Conservation (phyloP, 92 coral and sea anemone genomes). For the Epizoanthus stellaris region DNA sequence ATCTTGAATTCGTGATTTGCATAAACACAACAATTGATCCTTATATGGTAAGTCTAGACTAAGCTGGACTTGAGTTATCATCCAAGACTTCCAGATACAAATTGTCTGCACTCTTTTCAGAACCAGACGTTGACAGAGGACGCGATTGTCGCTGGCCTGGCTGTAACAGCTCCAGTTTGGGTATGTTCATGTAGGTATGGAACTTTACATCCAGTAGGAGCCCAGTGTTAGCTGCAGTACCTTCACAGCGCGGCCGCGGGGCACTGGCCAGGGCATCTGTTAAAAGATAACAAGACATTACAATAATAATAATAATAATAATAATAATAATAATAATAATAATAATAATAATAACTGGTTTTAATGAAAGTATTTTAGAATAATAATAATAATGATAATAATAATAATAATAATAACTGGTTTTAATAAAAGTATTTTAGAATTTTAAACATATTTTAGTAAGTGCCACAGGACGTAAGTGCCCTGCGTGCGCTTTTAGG, state of each 20-base stretch:
- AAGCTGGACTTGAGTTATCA: constrained; percentile 7
- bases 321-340: not conserved
- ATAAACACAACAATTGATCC: no score
- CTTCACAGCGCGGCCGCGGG: constrained; percentile 1
- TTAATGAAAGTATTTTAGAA: no score
- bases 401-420: no score
- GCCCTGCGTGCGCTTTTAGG: no score
- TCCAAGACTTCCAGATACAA: constrained; percentile 35
- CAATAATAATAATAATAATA: not conserved
- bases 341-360: not conserved
- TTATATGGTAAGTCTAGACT: not conserved
- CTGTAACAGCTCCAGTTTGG: constrained; percentile 2
- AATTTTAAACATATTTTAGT: no score
- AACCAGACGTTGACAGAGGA: constrained; percentile 17
- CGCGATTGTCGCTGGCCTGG: constrained; percentile 22
- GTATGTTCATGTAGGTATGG: constrained; percentile 26
- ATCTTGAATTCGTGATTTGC: no score
- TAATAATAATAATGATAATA: no score
- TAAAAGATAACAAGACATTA: no score
- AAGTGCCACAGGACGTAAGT: no score
- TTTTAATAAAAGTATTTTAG: no score
- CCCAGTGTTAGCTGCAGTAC: constrained; percentile 13
- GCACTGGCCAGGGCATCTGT: constrained; percentile 6
- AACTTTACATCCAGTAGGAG: constrained; percentile 23
- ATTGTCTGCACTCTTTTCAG: constrained; percentile 37